Evolutionary conservation across 1,140 invertebrate genomes (phyloP), one percentile per base, ranked within the genome.

Genomic region (Rhopalosiphum maidis): DNA sequence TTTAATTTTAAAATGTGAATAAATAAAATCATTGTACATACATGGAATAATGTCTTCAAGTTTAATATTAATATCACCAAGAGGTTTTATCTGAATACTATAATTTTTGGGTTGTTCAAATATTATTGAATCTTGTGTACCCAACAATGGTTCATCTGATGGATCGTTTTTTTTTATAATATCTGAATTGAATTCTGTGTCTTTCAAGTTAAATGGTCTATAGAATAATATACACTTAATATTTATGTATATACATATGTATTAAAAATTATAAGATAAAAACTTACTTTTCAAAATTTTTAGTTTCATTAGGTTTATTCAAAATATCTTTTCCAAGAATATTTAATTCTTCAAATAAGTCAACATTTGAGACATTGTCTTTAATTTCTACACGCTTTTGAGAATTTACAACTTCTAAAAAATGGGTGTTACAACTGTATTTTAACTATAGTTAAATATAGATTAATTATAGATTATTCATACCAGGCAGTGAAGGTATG

Each of bases 281-380:
- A 60, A 43, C 23, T 90, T 86, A 93, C 91, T 54, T 93, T 86
- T 85, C 82, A 85, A 43, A 0, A n/a, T 5, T 55, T 85, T 85
- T 93, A n/a, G 30, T 41, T 54, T 85, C 48, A 54, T 54, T 6
- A 51, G 82, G 60, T 86, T 93, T 93, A 43, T 83, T 93, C 2
- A 86, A 21, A 82, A 41, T 85, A 86, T 41, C 51, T 93, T 55
- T 93, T 18, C 91, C 91, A 41, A 93, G 91, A 93, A 85, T 93
- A 55, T 93, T 93, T 85, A 93, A n/a, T 55, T 93, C 91, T 93
- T 93, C 91, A 55, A 93, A 93, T 85, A 93, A 55, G 23, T 93
- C 82, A 30, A 85, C 7, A 46, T 91, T 82, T 48, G 82, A 48
- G 1, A 48, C 0, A 91, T 37, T 48, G 35, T 91, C 43, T 3